Percentiles rank a stretch among this genome's conserved stretches.
Evolutionary conservation across 1,140 invertebrate genomes (phyloP).

Genomic region (Brachionus manjavacas): DNA sequence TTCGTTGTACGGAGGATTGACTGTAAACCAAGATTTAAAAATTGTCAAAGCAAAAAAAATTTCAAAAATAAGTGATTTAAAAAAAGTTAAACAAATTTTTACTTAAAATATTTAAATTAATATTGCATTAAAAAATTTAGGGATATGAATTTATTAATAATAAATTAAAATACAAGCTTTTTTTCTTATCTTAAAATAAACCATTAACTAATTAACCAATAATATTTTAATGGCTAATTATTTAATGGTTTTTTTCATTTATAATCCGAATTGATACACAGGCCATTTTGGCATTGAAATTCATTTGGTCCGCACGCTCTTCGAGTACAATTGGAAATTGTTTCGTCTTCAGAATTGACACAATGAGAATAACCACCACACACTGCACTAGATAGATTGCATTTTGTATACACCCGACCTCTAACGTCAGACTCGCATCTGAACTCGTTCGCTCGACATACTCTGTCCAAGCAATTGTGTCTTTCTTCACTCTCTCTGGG

Average conservation of each 20-base stretch:
- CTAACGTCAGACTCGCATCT: constrained; percentile 61
- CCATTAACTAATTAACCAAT: too few species aligned
- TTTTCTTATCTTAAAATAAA: too few species aligned
- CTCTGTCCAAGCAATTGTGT: constrained; percentile 48
- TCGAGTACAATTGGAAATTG: not conserved
- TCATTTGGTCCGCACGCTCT: constrained; percentile 85
- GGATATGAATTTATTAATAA: too few species aligned
- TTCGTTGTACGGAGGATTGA: too few species aligned
- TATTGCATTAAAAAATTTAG: too few species aligned
- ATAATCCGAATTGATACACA: constrained; percentile 84
- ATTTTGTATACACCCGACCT: constrained; percentile 62
- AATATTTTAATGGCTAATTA: too few species aligned
- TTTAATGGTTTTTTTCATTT: not conserved
- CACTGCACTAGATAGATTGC: not conserved
- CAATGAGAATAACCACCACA: constrained; percentile 21
- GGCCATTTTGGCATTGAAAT: constrained; percentile 63
- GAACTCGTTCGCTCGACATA: constrained; percentile 78
- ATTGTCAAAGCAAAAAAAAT: too few species aligned
- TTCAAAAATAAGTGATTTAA: too few species aligned
- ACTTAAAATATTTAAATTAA: too few species aligned
- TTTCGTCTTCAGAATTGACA: constrained; percentile 26
- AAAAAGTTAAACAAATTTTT: too few species aligned
- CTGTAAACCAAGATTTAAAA: too few species aligned
- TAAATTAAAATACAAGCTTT: too few species aligned
- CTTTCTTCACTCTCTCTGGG: not conserved